Evolutionary conservation across 2,888 invertebrate genomes (phyloP).

Genomic region (Tanypteryx hageni): DNA sequence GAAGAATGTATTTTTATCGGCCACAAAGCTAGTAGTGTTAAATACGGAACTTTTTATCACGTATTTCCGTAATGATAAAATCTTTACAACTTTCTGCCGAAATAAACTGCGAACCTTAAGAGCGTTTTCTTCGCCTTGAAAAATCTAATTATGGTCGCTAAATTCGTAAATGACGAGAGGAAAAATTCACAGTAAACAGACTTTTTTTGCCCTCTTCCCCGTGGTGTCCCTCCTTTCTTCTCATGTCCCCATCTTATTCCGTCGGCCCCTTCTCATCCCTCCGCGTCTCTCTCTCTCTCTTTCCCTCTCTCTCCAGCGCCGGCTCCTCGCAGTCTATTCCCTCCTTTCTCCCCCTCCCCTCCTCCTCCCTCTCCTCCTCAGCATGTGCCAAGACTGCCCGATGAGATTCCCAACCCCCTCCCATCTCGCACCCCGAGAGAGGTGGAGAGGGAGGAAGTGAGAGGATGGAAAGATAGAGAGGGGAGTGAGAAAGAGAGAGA

Average conservation of each 20-base stretch:
- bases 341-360: background rate
- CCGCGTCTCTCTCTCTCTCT: background rate
- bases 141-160: too few species aligned
- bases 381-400: slow-evolving; percentile 1
- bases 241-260: background rate
- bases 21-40: too few species aligned
- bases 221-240: slow-evolving; percentile 34
- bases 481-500: background rate
- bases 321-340: background rate
- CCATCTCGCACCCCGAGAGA: background rate
- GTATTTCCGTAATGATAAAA: too few species aligned
- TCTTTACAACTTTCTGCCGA: too few species aligned
- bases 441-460: too few species aligned
- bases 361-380: background rate
- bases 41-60: too few species aligned
- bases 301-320: background rate
- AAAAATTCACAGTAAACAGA: too few species aligned
- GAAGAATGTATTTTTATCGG: too few species aligned
- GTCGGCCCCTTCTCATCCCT: background rate
- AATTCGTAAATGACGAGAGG: too few species aligned
- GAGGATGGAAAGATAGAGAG: background rate
- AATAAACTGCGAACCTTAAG: too few species aligned
- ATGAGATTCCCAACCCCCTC: background rate
- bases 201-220: too few species aligned
- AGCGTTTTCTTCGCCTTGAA: too few species aligned